Evolutionary conservation across 2,888 invertebrate species (phyloP).

Genomic region (Hemithea aestivaria): DNA sequence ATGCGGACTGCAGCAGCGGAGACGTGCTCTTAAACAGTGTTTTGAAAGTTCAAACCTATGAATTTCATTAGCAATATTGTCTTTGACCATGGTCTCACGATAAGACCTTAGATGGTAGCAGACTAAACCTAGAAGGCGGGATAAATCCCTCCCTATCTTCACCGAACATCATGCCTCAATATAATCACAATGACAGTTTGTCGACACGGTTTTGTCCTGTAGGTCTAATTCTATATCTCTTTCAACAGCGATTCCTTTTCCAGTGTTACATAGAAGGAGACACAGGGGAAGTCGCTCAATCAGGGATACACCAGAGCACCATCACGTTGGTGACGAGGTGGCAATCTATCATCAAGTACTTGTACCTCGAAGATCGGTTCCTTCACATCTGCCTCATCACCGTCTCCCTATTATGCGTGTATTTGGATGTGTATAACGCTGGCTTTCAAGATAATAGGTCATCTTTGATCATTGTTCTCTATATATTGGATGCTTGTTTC

Average conservation of each 20-base stretch:
- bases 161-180: no score
- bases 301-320: slow-evolving; percentile 19
- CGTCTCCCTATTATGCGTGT: slow-evolving; percentile 46
- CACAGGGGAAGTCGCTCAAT: slow-evolving; percentile 13
- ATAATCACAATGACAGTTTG: no score
- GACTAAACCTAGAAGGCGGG: no score
- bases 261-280: slow-evolving; percentile 47
- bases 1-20: no score
- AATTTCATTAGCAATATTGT: no score
- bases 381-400: slow-evolving; percentile 47
- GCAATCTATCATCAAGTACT: slow-evolving; percentile 29
- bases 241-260: slow-evolving; percentile 10
- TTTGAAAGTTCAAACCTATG: no score
- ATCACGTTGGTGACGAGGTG: slow-evolving; percentile 18
- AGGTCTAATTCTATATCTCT: no score
- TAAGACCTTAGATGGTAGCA: no score
- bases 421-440: slow-evolving; percentile 54
- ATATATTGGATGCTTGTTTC: slow-evolving; percentile 51
- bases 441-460: slow-evolving; percentile 52
- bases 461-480: slow-evolving; percentile 38
- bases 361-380: slow-evolving; percentile 37
- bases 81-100: no score
- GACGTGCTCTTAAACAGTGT: no score
- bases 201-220: no score
- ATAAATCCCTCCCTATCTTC: no score